Evolutionary conservation across 2,797 vertebrate species (phyloP).

Genomic region (Bradypodion pumilum): DNA sequence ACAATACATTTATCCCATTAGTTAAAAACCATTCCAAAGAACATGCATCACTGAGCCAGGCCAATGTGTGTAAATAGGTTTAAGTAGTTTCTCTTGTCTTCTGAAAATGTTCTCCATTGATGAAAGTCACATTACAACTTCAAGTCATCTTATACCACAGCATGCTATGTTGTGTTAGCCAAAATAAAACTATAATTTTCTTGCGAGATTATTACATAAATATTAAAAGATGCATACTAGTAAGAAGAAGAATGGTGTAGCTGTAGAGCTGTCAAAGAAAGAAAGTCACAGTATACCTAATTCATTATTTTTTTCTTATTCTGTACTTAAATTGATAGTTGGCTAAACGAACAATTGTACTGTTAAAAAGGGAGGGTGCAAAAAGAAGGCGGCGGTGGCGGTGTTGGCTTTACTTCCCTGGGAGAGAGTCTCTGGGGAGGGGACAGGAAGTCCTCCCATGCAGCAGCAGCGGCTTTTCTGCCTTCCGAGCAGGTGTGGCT

Average conservation of each 20-base stretch:
- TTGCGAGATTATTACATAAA: neutral
- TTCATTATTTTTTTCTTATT: neutral
- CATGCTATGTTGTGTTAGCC: neutral
- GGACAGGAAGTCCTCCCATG: too few relatives aligned
- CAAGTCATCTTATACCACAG: neutral
- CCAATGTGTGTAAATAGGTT: neutral
- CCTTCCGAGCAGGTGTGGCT: too few relatives aligned
- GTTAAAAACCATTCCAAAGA: neutral
- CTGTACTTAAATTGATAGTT: neutral
- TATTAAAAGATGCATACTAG: neutral
- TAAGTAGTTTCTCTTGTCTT: slow-evolving; percentile 8
- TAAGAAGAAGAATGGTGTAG: neutral
- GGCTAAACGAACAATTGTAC: neutral
- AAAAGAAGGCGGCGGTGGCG: too few relatives aligned
- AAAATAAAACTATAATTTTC: neutral
- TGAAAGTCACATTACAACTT: neutral
- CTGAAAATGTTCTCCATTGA: neutral
- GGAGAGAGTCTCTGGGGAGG: too few relatives aligned
- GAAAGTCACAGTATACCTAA: neutral
- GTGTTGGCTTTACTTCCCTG: too few relatives aligned
- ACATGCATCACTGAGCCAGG: neutral
- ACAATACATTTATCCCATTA: slow-evolving; percentile 6
- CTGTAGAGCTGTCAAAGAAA: neutral
- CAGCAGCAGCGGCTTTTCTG: too few relatives aligned
- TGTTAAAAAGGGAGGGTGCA: neutral